These are phyloP conservation scores for Phyto melanocephala DNA, from an alignment of 2,888 invertebrate genomes.

Conservation along the genomic window DNA sequence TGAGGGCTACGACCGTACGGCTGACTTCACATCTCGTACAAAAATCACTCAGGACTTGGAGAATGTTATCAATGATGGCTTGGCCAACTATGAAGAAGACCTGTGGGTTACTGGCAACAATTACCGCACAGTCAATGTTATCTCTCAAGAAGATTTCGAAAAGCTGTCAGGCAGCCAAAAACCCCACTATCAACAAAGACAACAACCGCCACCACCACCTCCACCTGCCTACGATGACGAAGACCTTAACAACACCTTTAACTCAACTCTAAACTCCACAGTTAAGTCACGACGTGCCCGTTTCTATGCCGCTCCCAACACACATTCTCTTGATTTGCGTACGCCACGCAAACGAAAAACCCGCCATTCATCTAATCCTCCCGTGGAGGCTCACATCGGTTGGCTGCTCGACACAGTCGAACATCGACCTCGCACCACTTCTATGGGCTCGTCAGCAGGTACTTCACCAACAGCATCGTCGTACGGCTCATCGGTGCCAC, in stretches of 20 bases:
- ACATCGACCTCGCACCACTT: conserved; percentile 88
- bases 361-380: conserved; percentile 94
- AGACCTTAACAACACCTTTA: conserved; percentile 66
- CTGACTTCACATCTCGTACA: conserved; percentile 92
- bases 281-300: conserved; percentile 83
- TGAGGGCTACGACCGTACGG: conserved; percentile 93
- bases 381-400: conserved; percentile 96
- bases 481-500: conserved; percentile 84
- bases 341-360: conserved; percentile 92
- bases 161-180: conserved; percentile 83
- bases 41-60: conserved; percentile 97
- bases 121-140: conserved; percentile 92
- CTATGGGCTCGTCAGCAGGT: conserved; percentile 89
- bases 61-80: conserved; percentile 97
- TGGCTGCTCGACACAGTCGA: conserved; percentile 97
- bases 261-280: conserved; percentile 72
- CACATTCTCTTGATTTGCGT: conserved; percentile 82
- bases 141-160: conserved; percentile 92
- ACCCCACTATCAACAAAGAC: conserved; percentile 80
- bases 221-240: conserved; percentile 83
- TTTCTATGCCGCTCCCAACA: conserved; percentile 97
- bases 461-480: conserved; percentile 84
- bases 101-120: conserved; percentile 85
- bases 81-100: conserved; percentile 97
- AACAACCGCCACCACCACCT: conserved; percentile 92